Evolutionary conservation across 1,140 invertebrate genomes (phyloP).

Genomic region (Orius insidiosus): DNA sequence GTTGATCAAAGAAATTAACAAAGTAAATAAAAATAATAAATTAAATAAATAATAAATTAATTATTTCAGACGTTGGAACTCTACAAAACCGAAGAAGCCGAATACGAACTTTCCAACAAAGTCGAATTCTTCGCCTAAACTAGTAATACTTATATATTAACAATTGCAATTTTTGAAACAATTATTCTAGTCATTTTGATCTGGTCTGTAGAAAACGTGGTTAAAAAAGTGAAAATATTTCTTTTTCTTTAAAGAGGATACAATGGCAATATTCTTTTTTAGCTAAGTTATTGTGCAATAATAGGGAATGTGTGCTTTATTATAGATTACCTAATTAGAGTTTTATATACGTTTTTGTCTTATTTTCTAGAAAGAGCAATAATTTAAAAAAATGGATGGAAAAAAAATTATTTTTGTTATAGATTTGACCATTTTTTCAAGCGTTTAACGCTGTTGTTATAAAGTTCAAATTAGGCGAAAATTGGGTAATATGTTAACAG

Average conservation of each 20-base stretch:
- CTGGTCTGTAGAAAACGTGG: slow-evolving; percentile 12
- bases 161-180: not conserved
- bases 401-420: too few relatives aligned
- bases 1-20: slow-evolving; percentile 76
- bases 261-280: too few relatives aligned
- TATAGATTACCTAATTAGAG: too few relatives aligned
- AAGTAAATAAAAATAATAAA: slow-evolving; percentile 39
- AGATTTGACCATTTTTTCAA: slow-evolving; percentile 1
- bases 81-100: slow-evolving; percentile 87
- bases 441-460: not conserved
- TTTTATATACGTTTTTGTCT: too few relatives aligned
- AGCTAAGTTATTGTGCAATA: too few relatives aligned
- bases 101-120: slow-evolving; percentile 78
- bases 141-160: not conserved
- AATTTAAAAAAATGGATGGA: too few relatives aligned
- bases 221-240: slow-evolving; percentile 1
- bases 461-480: slow-evolving; percentile 1
- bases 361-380: too few relatives aligned
- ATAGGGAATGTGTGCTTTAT: too few relatives aligned
- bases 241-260: not conserved
- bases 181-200: slow-evolving; percentile 17
- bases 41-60: slow-evolving; percentile 8
- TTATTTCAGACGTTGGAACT: slow-evolving; percentile 73
- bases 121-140: slow-evolving; percentile 73
- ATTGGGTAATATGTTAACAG: not conserved